These are phyloP conservation scores for Bubo scandiacus DNA, from an alignment of 2,113 vertebrate genomes.

Conservation along the genomic window DNA sequence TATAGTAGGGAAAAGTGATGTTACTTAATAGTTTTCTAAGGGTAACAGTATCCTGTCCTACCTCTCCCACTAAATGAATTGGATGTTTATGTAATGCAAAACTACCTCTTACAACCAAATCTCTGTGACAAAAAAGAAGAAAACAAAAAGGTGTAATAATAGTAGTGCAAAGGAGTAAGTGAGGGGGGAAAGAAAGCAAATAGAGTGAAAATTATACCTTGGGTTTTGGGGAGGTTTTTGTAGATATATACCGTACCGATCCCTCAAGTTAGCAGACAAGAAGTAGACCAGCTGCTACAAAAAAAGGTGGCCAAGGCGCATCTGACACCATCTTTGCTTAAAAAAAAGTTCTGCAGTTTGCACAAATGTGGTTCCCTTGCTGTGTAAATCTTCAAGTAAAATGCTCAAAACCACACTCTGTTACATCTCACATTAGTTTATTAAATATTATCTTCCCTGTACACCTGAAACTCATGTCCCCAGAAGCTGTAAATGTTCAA, in stretches of 20 bases:
- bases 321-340: neutral
- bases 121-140: neutral
- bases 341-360: neutral
- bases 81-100: neutral
- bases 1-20: neutral
- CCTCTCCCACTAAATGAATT: neutral
- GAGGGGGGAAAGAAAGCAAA: neutral
- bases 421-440: neutral
- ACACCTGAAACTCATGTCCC: neutral
- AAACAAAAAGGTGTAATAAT: neutral
- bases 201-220: neutral
- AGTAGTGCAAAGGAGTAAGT: neutral
- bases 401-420: neutral
- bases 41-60: neutral
- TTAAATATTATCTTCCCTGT: neutral
- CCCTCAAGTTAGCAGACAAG: neutral
- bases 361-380: neutral
- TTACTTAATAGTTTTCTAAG: neutral
- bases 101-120: constrained; percentile 8
- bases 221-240: neutral
- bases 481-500: constrained; percentile 11
- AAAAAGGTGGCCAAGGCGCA: neutral
- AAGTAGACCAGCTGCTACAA: constrained; percentile 34
- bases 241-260: neutral
- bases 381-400: neutral